These are phyloP conservation scores for Leptinotarsa defecta DNA, from an alignment of 1,140 invertebrate genomes.

Conservation along the genomic window DNA sequence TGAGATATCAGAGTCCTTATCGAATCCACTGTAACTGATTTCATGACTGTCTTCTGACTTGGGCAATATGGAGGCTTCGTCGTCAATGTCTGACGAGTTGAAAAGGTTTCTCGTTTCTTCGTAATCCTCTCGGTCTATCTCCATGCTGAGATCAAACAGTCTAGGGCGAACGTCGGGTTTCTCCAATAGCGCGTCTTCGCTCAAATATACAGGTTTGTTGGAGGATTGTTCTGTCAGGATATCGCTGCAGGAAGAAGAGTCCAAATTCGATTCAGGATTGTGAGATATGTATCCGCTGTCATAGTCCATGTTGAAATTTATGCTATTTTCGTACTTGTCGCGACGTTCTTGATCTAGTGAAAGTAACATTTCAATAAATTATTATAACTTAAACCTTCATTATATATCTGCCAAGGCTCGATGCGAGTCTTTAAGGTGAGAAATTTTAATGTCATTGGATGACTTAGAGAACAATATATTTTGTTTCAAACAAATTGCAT, in stretches of 20 bases:
- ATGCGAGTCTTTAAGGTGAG: no score
- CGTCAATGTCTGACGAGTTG: conserved; percentile 26
- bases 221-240: conserved; percentile 25
- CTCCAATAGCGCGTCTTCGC: conserved; percentile 50
- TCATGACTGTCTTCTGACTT: conserved; percentile 37
- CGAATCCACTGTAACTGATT: conserved; percentile 40
- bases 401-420: no score
- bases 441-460: no score
- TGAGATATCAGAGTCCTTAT: conserved; percentile 29
- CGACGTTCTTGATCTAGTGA: not conserved
- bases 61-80: not conserved
- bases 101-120: conserved; percentile 34
- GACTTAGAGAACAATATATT: no score
- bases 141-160: conserved; percentile 14
- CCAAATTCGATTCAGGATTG: conserved; percentile 46
- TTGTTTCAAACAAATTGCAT: no score
- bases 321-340: not conserved
- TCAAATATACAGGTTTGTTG: conserved; percentile 38
- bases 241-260: conserved; percentile 33
- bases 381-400: no score
- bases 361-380: not conserved
- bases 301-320: conserved; percentile 42
- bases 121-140: conserved; percentile 29
- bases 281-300: conserved; percentile 51
- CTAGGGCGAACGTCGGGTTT: conserved; percentile 37